Conservation (phyloP, 2,888 invertebrate species). For the Ornithoptera priamus region DNA sequence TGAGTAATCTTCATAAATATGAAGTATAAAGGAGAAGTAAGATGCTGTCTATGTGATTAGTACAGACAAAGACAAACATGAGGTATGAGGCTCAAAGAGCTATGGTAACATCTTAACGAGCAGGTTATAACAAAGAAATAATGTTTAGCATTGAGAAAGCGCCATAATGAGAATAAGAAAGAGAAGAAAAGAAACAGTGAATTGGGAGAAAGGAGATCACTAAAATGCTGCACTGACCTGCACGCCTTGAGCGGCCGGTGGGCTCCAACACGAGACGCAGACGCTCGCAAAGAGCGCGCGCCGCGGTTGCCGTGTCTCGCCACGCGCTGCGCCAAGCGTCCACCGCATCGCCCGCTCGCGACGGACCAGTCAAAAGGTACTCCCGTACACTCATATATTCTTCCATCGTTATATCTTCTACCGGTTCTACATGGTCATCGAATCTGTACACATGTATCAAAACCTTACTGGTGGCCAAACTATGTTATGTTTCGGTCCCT, state of each 20-base stretch:
- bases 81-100: background rate
- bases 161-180: too few species aligned
- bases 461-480: background rate
- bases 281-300: conserved; percentile 89
- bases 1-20: too few species aligned
- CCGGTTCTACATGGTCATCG: conserved; percentile 34
- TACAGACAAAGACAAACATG: background rate
- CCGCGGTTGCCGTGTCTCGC: conserved; percentile 69
- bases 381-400: conserved; percentile 60
- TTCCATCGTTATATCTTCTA: conserved; percentile 54
- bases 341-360: conserved; percentile 49
- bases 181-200: background rate
- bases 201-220: background rate
- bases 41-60: too few species aligned
- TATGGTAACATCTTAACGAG: background rate
- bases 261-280: conserved; percentile 97
- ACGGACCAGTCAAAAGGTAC: conserved; percentile 46
- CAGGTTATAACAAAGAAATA: background rate
- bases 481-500: too few species aligned
- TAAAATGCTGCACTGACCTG: conserved; percentile 49
- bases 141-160: background rate
- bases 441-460: background rate
- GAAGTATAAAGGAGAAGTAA: too few species aligned
- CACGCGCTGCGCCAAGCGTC: conserved; percentile 83
- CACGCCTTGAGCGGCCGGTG: conserved; percentile 93